A percentile compares a stretch with the other conserved stretches of the same genome.
These are phyloP conservation scores for Abramis brama DNA, from an alignment of 2,113 vertebrate species.

Conservation along the genomic window DNA sequence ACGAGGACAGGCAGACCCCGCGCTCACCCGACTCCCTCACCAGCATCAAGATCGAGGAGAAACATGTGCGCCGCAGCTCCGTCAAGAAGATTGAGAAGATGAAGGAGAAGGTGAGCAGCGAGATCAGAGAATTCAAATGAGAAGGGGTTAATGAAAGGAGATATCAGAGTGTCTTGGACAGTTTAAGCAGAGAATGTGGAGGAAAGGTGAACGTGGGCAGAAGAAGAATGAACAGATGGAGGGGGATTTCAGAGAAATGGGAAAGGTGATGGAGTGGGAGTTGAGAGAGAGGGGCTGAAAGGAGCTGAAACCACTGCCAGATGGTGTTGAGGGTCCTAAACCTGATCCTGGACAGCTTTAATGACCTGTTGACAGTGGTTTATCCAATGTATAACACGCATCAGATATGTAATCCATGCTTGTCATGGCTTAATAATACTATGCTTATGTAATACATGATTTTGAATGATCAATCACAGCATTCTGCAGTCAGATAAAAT, in stretches of 20 bases:
- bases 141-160: neutral
- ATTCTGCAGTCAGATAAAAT: neutral
- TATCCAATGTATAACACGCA: neutral
- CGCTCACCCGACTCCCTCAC: constrained; percentile 92
- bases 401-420: neutral
- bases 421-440: neutral
- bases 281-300: constrained; percentile 22
- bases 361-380: constrained; percentile 8
- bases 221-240: constrained; percentile 46
- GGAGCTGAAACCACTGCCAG: constrained; percentile 33
- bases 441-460: neutral
- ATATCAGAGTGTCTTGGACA: constrained; percentile 1
- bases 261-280: constrained; percentile 38
- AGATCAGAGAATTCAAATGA: neutral
- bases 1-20: constrained; percentile 90
- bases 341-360: constrained; percentile 19
- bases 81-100: constrained; percentile 99
- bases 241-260: constrained; percentile 15
- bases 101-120: constrained; percentile 92
- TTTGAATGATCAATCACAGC: neutral
- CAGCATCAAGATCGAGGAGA: constrained; percentile 89
- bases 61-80: constrained; percentile 91
- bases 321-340: constrained; percentile 29
- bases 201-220: constrained; percentile 37
- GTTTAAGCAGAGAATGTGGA: constrained; percentile 13